Evolutionary conservation across 2,797 vertebrate genomes (phyloP).

Genomic region (Gallirallus australis): DNA sequence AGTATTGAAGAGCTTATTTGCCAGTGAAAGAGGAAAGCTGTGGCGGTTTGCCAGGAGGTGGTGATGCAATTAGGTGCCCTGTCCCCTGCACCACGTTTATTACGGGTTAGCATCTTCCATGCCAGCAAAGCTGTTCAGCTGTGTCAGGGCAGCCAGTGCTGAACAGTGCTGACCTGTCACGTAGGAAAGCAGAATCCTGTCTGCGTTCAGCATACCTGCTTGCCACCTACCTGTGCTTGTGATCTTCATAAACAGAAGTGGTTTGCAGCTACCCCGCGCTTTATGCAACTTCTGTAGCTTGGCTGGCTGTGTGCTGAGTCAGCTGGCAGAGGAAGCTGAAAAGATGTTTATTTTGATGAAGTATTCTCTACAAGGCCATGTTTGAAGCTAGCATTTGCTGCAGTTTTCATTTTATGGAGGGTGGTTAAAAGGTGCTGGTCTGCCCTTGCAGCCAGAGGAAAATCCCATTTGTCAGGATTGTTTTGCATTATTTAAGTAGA

Average conservation of each 20-base stretch:
- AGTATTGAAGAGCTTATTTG: not conserved
- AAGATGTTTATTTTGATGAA: constrained; percentile 42
- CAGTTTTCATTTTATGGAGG: constrained; percentile 3
- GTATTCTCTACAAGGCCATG: not conserved
- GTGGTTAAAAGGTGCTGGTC: constrained; percentile 24
- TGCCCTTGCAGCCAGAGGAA: not conserved
- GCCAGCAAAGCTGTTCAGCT: not conserved
- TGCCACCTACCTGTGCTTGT: not conserved
- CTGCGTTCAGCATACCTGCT: not conserved
- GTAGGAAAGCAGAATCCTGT: not conserved
- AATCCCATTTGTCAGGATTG: not conserved
- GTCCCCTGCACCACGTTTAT: not conserved
- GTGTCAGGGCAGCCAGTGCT: not conserved
- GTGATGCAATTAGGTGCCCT: not conserved
- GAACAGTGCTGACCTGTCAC: not conserved
- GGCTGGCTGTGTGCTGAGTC: constrained; percentile 54
- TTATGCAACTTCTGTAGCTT: not conserved
- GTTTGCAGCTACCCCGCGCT: not conserved
- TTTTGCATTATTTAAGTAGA: not conserved
- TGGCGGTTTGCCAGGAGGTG: not conserved
- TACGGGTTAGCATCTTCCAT: fast-evolving
- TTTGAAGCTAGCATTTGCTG: not conserved
- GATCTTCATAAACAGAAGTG: not conserved
- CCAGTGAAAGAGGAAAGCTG: not conserved
- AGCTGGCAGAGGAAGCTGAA: constrained; percentile 56